A percentile compares a stretch with the other conserved stretches of the same genome.
These are phyloP conservation scores for Pinctada fucata DNA, from an alignment of 2,888 invertebrate species.

Conservation along the genomic window DNA sequence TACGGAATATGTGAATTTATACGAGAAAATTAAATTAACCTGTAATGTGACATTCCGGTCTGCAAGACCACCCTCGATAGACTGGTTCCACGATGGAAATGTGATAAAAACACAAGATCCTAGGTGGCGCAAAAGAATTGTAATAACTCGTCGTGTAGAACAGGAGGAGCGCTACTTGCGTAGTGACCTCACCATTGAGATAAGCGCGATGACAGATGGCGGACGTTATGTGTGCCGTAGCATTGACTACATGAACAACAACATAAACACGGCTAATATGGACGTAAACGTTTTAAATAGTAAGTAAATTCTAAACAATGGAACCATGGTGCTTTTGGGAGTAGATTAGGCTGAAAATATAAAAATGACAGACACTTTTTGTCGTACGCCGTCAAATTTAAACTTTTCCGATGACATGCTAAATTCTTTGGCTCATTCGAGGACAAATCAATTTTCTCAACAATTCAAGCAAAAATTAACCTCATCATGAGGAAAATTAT, in stretches of 20 bases:
- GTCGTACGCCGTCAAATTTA: no score
- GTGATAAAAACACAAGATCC: constrained; percentile 26
- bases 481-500: no score
- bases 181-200: constrained; percentile 50
- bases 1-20: constrained; percentile 30
- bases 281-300: constrained; percentile 54
- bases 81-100: constrained; percentile 49
- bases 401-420: no score
- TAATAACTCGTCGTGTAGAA: constrained; percentile 16
- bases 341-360: no score
- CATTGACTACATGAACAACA: constrained; percentile 32
- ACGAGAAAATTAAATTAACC: constrained; percentile 24
- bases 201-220: constrained; percentile 40
- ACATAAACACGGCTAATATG: constrained; percentile 46
- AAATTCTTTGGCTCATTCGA: no score
- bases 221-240: constrained; percentile 57
- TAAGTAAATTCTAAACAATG: constrained; percentile 31
- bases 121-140: constrained; percentile 26
- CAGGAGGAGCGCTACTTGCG: constrained; percentile 37
- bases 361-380: no score
- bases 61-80: constrained; percentile 48
- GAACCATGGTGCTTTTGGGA: not conserved
- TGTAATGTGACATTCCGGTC: constrained; percentile 53
- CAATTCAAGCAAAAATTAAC: no score
- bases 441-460: no score